These are phyloP conservation scores for Dichetophora obliterata DNA, from an alignment of 2,888 invertebrate genomes.

Conservation along the genomic window DNA sequence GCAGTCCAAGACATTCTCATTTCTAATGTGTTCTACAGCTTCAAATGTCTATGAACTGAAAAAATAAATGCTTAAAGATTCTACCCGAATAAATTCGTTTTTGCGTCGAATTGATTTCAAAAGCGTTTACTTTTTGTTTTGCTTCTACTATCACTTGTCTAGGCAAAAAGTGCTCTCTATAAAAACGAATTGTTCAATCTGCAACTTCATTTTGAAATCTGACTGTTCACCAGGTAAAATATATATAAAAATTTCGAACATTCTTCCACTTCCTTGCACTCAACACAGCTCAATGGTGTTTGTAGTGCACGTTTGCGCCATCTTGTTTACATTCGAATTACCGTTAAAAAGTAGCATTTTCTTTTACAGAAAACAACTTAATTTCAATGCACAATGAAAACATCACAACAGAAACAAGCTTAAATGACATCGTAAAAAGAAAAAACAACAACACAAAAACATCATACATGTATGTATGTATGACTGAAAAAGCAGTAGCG, in stretches of 20 bases:
- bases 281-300: background rate
- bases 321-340: slow-evolving; percentile 38
- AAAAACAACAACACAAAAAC: background rate
- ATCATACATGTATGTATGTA: background rate
- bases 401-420: background rate
- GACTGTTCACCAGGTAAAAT: background rate
- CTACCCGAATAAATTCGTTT: too few species aligned
- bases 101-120: too few species aligned
- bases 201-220: background rate
- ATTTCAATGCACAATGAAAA: slow-evolving; percentile 2
- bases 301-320: slow-evolving; percentile 29
- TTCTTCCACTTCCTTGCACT: background rate
- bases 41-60: too few species aligned
- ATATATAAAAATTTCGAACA: background rate
- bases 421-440: background rate
- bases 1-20: too few species aligned
- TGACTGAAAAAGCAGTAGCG: background rate
- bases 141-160: background rate
- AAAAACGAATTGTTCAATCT: background rate
- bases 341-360: slow-evolving; percentile 22
- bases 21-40: too few species aligned
- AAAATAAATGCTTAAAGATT: too few species aligned
- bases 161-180: background rate
- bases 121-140: background rate
- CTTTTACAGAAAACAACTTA: slow-evolving; percentile 7